Evolutionary conservation across 2,888 invertebrate species (phyloP).

Genomic region (Dolichomitus sp.): DNA sequence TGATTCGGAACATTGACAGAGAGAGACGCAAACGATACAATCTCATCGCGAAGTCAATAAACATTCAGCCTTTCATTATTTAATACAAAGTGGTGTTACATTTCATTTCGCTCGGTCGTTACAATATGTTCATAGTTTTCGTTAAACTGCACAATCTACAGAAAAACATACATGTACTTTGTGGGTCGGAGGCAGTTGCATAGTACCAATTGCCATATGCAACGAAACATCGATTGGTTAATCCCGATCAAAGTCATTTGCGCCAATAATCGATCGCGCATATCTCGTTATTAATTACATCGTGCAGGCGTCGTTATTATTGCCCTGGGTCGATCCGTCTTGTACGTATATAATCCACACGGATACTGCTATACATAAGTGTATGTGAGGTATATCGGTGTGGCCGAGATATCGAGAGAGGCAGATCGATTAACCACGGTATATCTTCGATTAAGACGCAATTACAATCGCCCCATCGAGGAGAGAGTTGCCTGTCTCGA

Average conservation of each 20-base stretch:
- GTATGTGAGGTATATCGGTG: conserved; percentile 22
- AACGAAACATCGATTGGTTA: conserved; percentile 22
- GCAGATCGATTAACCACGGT: conserved; percentile 55
- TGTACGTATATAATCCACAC: conserved; percentile 2
- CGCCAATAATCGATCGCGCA: conserved; percentile 41
- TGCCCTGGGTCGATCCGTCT: conserved; percentile 27
- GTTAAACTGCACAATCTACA: no score
- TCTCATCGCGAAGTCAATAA: no score
- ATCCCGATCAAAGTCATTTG: conserved; percentile 36
- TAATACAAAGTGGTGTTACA: no score
- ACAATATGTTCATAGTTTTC: no score
- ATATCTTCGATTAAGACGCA: conserved; percentile 63
- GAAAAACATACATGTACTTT: not conserved
- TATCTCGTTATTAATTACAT: conserved; percentile 59
- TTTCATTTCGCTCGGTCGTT: no score
- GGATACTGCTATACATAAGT: not conserved
- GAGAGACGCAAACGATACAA: no score
- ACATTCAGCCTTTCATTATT: no score
- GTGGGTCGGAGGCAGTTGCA: not conserved
- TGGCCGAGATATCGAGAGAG: conserved; percentile 54
- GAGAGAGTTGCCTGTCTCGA: conserved; percentile 22
- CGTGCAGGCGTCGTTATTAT: conserved; percentile 49
- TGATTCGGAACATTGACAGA: no score
- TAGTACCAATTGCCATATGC: not conserved
- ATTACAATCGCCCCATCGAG: conserved; percentile 35